Evolutionary conservation across 2,888 invertebrate genomes (phyloP).

Genomic region (Barypeithes pellucidus): DNA sequence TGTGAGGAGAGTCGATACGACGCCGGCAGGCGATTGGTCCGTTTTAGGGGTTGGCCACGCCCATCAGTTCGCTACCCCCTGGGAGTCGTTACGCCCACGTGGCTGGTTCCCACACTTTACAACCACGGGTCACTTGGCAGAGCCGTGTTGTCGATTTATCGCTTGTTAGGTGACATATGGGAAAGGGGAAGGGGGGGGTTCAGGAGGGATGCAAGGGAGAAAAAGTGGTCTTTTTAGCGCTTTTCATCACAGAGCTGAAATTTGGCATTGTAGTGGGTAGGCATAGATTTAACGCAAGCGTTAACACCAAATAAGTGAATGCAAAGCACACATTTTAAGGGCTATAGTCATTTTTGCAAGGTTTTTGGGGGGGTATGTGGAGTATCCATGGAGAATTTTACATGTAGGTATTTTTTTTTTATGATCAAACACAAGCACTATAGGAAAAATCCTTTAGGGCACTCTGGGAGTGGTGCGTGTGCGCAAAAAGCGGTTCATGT

Average conservation of each 20-base stretch:
- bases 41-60: conserved; percentile 61
- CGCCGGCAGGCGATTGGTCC: conserved; percentile 62
- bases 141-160: conserved; percentile 67
- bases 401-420: too few relatives aligned
- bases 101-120: conserved; percentile 70
- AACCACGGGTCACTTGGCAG: conserved; percentile 69
- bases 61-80: conserved; percentile 58
- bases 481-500: too few relatives aligned
- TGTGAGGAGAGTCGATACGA: conserved; percentile 51
- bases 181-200: neutral
- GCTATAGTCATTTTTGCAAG: too few relatives aligned
- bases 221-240: neutral
- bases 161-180: conserved; percentile 59
- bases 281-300: too few relatives aligned
- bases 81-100: conserved; percentile 69
- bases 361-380: too few relatives aligned
- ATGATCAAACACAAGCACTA: too few relatives aligned
- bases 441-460: too few relatives aligned
- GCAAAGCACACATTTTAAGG: too few relatives aligned
- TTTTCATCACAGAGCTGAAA: neutral
- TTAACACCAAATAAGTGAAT: too few relatives aligned
- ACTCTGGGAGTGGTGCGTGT: too few relatives aligned
- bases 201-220: neutral
- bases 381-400: too few relatives aligned
- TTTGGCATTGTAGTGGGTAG: too few relatives aligned